Conservation (phyloP, 1,140 invertebrate genomes). For the Leptinotarsa undecemlineata region DNA sequence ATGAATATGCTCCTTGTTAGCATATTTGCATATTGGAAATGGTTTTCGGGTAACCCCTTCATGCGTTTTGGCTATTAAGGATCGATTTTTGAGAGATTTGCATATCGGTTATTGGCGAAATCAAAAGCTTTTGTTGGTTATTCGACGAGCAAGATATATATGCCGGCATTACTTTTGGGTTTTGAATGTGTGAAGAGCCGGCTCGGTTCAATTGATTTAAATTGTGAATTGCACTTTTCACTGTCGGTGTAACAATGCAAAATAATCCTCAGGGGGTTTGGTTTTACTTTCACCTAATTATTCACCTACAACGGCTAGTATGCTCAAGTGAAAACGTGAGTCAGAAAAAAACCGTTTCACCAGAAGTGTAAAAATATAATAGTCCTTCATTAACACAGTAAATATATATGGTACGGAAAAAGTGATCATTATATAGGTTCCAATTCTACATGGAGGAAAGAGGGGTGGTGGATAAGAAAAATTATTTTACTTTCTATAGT, state of each 20-base stretch:
- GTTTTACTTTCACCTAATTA: neutral
- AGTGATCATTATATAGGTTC: too few relatives aligned
- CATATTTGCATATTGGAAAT: slow-evolving; percentile 29
- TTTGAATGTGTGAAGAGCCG: neutral
- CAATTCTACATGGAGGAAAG: too few relatives aligned
- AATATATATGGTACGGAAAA: too few relatives aligned
- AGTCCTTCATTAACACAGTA: too few relatives aligned
- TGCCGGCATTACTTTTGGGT: neutral
- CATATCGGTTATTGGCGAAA: slow-evolving; percentile 25
- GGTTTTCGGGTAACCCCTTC: slow-evolving; percentile 23
- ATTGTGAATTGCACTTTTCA: slow-evolving; percentile 2
- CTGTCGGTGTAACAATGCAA: neutral
- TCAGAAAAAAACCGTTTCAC: too few relatives aligned
- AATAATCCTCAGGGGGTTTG: neutral
- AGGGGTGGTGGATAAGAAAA: too few relatives aligned
- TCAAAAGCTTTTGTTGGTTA: slow-evolving; percentile 15
- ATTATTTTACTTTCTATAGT: too few relatives aligned
- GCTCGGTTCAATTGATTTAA: neutral
- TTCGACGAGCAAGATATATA: slow-evolving; percentile 17
- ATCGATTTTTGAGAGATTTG: slow-evolving; percentile 23
- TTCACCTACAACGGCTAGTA: too few relatives aligned
- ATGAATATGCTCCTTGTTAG: slow-evolving; percentile 28
- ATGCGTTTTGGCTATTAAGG: slow-evolving; percentile 20
- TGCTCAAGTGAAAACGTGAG: too few relatives aligned
- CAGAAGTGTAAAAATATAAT: too few relatives aligned